Percentiles rank a stretch among this genome's conserved stretches.
Conservation (phyloP, 53 echinoderm and acorn worm species). For the Echinometra lucunter region DNA sequence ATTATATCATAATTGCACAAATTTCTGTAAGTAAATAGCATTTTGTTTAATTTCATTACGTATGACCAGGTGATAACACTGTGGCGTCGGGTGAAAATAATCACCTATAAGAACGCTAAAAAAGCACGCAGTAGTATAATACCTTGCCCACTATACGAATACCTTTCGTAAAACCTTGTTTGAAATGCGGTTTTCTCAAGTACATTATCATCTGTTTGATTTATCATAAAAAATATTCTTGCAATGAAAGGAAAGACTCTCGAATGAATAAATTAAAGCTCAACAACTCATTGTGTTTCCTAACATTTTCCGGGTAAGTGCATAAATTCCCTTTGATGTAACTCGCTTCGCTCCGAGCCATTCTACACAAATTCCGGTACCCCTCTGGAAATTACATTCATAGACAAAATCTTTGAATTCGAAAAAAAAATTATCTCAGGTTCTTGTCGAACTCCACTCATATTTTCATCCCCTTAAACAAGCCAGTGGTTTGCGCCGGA, state of each 20-base stretch:
- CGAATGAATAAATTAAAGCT: neutral
- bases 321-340: slow-evolving; percentile 39
- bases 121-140: too few species aligned
- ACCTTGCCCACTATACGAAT: too few species aligned
- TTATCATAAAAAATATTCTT: neutral
- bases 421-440: slow-evolving; percentile 5
- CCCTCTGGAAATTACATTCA: slow-evolving; percentile 38
- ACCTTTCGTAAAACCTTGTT: too few species aligned
- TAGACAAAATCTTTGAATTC: neutral
- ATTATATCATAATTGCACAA: too few species aligned
- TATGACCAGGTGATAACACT: too few species aligned
- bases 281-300: slow-evolving; percentile 27
- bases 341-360: slow-evolving; percentile 9
- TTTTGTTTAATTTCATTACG: too few species aligned
- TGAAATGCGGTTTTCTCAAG: too few species aligned
- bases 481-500: slow-evolving; percentile 26
- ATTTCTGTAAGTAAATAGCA: too few species aligned
- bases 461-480: slow-evolving; percentile 44
- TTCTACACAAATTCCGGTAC: slow-evolving; percentile 21
- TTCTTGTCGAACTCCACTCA: slow-evolving; percentile 41
- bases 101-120: too few species aligned
- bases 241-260: neutral
- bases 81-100: too few species aligned
- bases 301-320: neutral
- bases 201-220: neutral